Base-by-base conservation (phyloP, 2,888 invertebrate genomes). In the Toxonevra muliebris region DNA sequence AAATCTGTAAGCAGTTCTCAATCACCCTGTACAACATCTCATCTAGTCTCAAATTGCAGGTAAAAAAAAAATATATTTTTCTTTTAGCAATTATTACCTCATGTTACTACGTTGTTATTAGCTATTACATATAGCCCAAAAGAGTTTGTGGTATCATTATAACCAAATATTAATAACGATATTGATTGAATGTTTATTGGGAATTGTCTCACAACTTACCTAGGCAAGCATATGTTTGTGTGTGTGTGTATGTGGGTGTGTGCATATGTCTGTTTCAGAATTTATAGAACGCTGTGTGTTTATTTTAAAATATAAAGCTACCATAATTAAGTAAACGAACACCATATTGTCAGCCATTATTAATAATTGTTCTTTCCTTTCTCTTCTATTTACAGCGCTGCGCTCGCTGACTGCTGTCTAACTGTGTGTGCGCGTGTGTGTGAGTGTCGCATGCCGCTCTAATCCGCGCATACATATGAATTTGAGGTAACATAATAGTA, bases 271-370 rank as follows among this genome's bases (percentile, higher is more conserved):
- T 13, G 20, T 40, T 41, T 7, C 53, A 19, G 52, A 19, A n/a
- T 8, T 30, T 10, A 17, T 40, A 40, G 3, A 30, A 30, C 7
- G 30, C 7, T 30, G 30, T 30, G 2, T n/a, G 58, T 41, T 43
- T 43, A 43, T 43, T 58, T 15, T 58, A 41, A 58, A 58, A 43
- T 43, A 17, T 9, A 58, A 41, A 58, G 42, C 58, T 17, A 58
- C 43, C 13, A 58, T 58, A 58, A 58, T 58, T 58, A 58, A n/a
- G 58, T n/a, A 20, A 43, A 43, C 30, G 30, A 30, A 30, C 58
- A 42, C 58, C 58, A 58, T 42, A 58, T 58, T 58, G 58, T 58
- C 40, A 30, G 43, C 58, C 58, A 58, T 58, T 43, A 17, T 58
- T 58, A 43, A 57, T 57, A 57, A 40, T 40, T 30, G 57, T 54